phyloP scores from a whole-genome alignment of 92 coral and sea anemone species.

The Palythoa grandiflora region DNA sequence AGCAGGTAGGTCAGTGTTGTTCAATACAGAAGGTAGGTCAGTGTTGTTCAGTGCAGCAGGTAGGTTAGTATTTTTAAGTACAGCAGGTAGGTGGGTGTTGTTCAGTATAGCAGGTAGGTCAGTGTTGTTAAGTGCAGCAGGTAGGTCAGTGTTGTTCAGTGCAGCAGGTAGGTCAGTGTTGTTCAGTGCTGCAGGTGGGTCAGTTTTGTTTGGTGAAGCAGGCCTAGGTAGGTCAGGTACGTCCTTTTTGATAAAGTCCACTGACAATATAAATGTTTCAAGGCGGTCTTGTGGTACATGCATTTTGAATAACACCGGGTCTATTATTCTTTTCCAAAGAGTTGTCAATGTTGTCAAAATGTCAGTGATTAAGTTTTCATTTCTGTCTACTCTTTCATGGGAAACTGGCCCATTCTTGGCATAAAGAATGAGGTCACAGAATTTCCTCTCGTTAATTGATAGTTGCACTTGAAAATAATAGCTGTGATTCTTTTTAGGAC shows the following conservation, averaged over 20 bases:
- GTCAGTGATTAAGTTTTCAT: constrained; percentile 56
- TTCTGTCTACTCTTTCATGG: constrained; percentile 45
- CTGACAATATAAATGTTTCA: constrained; percentile 14
- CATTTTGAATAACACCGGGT: background rate
- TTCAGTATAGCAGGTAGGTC: too few relatives aligned
- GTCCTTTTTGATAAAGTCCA: background rate
- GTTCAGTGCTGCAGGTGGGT: too few relatives aligned
- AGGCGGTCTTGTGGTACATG: constrained; percentile 67
- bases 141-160: too few relatives aligned
- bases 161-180: too few relatives aligned
- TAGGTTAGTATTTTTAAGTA: background rate
- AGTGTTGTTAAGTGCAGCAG: too few relatives aligned
- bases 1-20: background rate
- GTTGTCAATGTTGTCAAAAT: constrained; percentile 43
- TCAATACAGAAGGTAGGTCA: background rate
- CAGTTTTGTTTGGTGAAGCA: too few relatives aligned
- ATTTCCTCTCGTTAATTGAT: constrained; percentile 51
- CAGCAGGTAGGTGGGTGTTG: background rate
- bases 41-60: background rate
- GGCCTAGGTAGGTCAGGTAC: background rate
- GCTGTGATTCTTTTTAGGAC: constrained; percentile 43
- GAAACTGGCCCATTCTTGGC: constrained; percentile 56
- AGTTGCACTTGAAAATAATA: constrained; percentile 62
- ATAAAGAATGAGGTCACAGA: constrained; percentile 60
- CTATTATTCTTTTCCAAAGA: constrained; percentile 46